phyloP scores from a whole-genome alignment of 1,140 invertebrate genomes.

The Harlomillsia oculata region DNA sequence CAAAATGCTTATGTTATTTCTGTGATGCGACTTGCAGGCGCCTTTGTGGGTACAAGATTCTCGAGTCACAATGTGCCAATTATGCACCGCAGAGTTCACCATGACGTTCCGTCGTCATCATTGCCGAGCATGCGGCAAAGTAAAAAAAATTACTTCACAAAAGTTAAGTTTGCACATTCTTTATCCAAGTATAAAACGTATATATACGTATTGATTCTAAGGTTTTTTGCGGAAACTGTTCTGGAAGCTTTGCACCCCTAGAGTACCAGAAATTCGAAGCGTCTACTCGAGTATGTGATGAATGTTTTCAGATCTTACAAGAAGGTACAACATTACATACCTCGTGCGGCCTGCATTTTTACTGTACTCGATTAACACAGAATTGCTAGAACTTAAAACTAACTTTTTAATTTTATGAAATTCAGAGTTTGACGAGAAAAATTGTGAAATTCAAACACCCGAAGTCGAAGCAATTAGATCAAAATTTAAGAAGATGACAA shows the following conservation, averaged over 20 bases:
- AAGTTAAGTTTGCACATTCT: neutral
- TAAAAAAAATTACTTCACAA: slow-evolving; percentile 37
- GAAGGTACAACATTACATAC: slow-evolving; percentile 38
- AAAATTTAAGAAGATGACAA: slow-evolving; percentile 28
- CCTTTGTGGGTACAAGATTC: slow-evolving; percentile 59
- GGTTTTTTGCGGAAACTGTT: slow-evolving; percentile 62
- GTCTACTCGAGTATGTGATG: slow-evolving; percentile 51
- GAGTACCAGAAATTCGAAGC: slow-evolving; percentile 52
- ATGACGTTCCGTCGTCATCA: slow-evolving; percentile 64
- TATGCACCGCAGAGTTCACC: slow-evolving; percentile 60
- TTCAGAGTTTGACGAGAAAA: slow-evolving; percentile 32
- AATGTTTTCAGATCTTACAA: slow-evolving; percentile 47
- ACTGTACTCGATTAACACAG: no score
- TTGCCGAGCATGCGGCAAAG: slow-evolving; percentile 64
- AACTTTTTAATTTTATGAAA: no score
- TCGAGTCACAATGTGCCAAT: slow-evolving; percentile 61
- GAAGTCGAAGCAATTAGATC: slow-evolving; percentile 12
- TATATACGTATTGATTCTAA: slow-evolving; percentile 36
- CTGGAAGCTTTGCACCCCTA: slow-evolving; percentile 55
- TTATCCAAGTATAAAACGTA: slow-evolving; percentile 8
- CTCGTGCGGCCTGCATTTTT: no score
- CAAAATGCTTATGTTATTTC: neutral
- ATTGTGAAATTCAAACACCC: slow-evolving; percentile 4
- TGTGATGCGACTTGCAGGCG: slow-evolving; percentile 42
- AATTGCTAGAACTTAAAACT: no score